Base-by-base conservation (phyloP, 2,888 invertebrate genomes). In the Neoaliturus tenellus region DNA sequence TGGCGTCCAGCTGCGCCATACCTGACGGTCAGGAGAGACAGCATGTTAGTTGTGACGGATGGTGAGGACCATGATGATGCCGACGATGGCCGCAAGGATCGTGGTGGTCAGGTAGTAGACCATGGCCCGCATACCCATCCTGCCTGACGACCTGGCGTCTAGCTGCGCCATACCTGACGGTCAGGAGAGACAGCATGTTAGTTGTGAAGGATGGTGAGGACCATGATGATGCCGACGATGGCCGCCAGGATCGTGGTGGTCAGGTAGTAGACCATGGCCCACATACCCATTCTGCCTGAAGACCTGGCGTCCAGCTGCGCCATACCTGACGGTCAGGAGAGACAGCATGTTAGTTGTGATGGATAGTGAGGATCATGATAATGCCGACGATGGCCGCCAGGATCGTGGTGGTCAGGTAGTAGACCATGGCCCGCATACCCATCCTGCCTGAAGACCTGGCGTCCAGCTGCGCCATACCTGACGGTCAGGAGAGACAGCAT, bases 21-120 rank as follows among this genome's bases (percentile, higher is more conserved):
- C 94, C 93, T 91, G 82, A 14, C 12, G n/a, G 4, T 14, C 12
- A 48, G 48, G 6, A 39, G 8, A 39, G 12, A 39, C 39, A 39
- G n/a, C n/a, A n/a, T n/a, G n/a, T n/a, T n/a, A n/a, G n/a, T n/a
- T n/a, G n/a, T n/a, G n/a, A n/a, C n/a, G 94, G 85, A 94, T 93
- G 33, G 91, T 87, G 48, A 94, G 89, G 1, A 95, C 94, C 87
- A 94, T 91, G 69, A 92, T 90, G 86, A 95, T 94, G 39, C 94
- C 94, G 51, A 94, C 91, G 58, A 94, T 91, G 48, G 94, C 94
- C 25, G 94, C 94, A 67, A 94, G 88, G 78, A 94, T 90, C 0
- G 94, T 95, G 12, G 94, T 94, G n/a, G 90, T 90, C 88, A 94
- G 91, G 89, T 95, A 94, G 89, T 94, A 94, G 51, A 92, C 87